Evolutionary conservation across 2,113 vertebrate genomes (phyloP).

Genomic region (Galbula dea): DNA sequence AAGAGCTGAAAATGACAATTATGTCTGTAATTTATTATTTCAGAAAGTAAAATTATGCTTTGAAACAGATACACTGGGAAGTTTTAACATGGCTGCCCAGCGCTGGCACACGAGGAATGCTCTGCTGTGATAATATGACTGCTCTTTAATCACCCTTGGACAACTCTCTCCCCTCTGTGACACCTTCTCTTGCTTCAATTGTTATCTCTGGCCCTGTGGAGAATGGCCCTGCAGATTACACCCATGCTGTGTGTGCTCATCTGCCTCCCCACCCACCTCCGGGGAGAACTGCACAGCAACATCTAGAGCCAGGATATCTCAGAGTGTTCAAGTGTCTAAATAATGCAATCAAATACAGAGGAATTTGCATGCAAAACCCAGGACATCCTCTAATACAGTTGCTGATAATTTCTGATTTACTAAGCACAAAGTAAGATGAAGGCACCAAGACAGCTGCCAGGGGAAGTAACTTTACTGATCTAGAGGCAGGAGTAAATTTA

Average conservation of each 20-base stretch:
- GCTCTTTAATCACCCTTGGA: constrained; percentile 16
- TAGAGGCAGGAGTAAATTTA: background rate
- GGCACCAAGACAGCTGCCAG: background rate
- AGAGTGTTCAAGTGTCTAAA: background rate
- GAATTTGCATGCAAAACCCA: background rate
- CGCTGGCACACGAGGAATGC: background rate
- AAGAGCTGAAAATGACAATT: background rate
- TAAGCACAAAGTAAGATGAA: background rate
- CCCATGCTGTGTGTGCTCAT: background rate
- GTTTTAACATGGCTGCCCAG: background rate
- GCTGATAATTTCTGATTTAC: background rate
- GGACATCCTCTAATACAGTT: background rate
- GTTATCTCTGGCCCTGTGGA: background rate
- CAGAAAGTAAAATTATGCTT: background rate
- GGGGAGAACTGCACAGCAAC: background rate
- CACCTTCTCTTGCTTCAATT: background rate
- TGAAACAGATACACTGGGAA: background rate
- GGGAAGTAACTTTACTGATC: background rate
- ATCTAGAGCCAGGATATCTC: background rate
- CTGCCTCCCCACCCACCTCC: background rate
- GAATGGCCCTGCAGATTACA: constrained; percentile 25
- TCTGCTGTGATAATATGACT: background rate
- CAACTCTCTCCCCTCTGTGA: background rate
- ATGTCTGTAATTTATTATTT: background rate
- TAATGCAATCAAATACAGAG: background rate